Evolutionary conservation across 1,140 invertebrate genomes (phyloP).

Genomic region (Panagrolaimus sp.): DNA sequence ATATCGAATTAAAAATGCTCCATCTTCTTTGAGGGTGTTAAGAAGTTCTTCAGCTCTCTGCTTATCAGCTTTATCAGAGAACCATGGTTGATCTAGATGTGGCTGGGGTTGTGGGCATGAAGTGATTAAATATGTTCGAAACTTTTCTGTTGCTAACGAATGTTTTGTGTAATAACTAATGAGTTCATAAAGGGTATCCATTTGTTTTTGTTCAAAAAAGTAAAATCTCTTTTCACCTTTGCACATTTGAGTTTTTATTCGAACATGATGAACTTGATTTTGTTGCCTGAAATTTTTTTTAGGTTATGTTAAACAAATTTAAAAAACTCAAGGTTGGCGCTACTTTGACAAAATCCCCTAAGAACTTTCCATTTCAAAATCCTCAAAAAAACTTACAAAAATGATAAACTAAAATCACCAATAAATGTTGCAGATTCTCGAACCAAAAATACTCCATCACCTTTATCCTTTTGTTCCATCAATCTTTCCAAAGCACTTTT

Average conservation of each 20-base stretch:
- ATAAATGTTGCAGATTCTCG: constrained; percentile 55
- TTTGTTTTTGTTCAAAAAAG: constrained; percentile 38
- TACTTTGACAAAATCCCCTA: too few species aligned
- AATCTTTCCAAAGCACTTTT: constrained; percentile 48
- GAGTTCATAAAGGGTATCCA: constrained; percentile 56
- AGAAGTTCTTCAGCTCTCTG: constrained; percentile 50
- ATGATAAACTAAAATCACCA: constrained; percentile 56
- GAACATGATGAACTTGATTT: constrained; percentile 43
- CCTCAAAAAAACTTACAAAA: constrained; percentile 36
- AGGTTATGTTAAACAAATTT: too few species aligned
- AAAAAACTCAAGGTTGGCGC: too few species aligned
- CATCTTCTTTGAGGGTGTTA: constrained; percentile 48
- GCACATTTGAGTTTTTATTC: constrained; percentile 44
- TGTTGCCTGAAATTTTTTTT: constrained; percentile 26
- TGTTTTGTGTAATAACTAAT: constrained; percentile 56
- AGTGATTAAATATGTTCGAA: constrained; percentile 40
- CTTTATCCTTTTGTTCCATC: constrained; percentile 41
- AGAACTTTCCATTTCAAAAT: too few species aligned
- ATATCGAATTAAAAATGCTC: constrained; percentile 53
- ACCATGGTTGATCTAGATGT: constrained; percentile 55
- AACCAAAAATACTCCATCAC: constrained; percentile 54
- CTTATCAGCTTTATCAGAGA: constrained; percentile 46
- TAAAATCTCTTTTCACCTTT: constrained; percentile 47
- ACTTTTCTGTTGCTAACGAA: constrained; percentile 46
- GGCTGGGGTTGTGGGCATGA: constrained; percentile 56